These are phyloP conservation scores for Palloptera scutellata DNA, from an alignment of 2,888 invertebrate genomes.

Conservation along the genomic window DNA sequence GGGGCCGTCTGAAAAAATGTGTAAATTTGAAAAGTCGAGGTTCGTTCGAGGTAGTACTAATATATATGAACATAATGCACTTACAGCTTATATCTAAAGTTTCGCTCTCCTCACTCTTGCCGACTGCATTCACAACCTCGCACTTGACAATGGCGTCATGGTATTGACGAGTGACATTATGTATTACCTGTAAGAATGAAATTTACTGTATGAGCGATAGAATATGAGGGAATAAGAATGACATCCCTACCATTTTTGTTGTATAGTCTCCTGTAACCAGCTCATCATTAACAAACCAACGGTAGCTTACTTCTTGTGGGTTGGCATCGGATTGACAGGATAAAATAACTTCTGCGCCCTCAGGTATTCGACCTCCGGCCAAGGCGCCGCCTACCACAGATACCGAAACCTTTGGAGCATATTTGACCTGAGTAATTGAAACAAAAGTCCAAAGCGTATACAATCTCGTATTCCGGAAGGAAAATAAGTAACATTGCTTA, in stretches of 20 bases:
- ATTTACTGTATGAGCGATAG: not conserved
- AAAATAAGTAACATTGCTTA: conserved; percentile 60
- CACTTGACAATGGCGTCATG: conserved; percentile 90
- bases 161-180: conserved; percentile 81
- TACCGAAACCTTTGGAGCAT: conserved; percentile 87
- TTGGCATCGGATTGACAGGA: conserved; percentile 89
- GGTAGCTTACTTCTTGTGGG: conserved; percentile 84
- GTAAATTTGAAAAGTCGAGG: not conserved
- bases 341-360: conserved; percentile 82
- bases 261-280: conserved; percentile 81
- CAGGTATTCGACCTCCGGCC: conserved; percentile 75
- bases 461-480: not conserved
- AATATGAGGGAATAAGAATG: not conserved
- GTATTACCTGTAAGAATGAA: conserved; percentile 67
- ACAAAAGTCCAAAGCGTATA: not conserved
- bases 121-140: conserved; percentile 91
- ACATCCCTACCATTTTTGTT: conserved; percentile 73
- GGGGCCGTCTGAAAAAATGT: conserved; percentile 75
- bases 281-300: conserved; percentile 88
- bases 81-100: conserved; percentile 87
- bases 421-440: conserved; percentile 75
- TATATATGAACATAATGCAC: not conserved
- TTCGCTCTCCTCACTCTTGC: conserved; percentile 86
- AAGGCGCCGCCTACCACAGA: conserved; percentile 69
- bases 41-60: not conserved